phyloP scores from a whole-genome alignment of 92 coral and sea anemone species.

The Parazoanthus darwini region DNA sequence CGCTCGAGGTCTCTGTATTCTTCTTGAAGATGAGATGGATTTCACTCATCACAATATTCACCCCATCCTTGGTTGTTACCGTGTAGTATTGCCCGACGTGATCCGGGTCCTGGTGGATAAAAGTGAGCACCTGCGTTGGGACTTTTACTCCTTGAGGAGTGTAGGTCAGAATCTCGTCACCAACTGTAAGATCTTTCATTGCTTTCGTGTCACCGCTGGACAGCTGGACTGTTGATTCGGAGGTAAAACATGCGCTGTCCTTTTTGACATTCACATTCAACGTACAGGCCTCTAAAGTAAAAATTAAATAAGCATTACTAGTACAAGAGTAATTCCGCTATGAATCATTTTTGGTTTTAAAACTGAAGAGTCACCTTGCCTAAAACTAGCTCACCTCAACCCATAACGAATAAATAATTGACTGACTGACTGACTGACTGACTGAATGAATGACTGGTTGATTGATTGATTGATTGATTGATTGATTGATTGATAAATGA shows the following conservation, averaged over 20 bases:
- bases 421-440: neutral
- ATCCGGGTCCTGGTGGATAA: conserved; percentile 61
- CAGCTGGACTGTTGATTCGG: conserved; percentile 71
- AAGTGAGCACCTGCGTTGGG: conserved; percentile 58
- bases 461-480: neutral
- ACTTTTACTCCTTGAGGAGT: conserved; percentile 34
- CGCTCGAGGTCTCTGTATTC: conserved; percentile 17
- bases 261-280: conserved; percentile 51
- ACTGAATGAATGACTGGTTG: no score
- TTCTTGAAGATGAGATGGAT: conserved; percentile 69
- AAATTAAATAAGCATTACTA: neutral
- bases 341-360: no score
- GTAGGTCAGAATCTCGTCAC: conserved; percentile 66
- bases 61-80: conserved; percentile 57
- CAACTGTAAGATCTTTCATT: conserved; percentile 68
- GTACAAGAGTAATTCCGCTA: no score
- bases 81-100: conserved; percentile 63
- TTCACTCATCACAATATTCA: conserved; percentile 60
- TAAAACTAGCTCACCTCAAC: no score
- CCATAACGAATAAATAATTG: neutral
- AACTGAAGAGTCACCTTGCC: no score
- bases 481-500: neutral
- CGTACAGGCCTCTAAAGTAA: conserved; percentile 58
- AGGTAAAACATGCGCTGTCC: conserved; percentile 67
- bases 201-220: conserved; percentile 64